These are phyloP conservation scores for Spongilla lacustris DNA, from an alignment of 37 sponge, comb jelly and placozoan species.

Conservation along the genomic window DNA sequence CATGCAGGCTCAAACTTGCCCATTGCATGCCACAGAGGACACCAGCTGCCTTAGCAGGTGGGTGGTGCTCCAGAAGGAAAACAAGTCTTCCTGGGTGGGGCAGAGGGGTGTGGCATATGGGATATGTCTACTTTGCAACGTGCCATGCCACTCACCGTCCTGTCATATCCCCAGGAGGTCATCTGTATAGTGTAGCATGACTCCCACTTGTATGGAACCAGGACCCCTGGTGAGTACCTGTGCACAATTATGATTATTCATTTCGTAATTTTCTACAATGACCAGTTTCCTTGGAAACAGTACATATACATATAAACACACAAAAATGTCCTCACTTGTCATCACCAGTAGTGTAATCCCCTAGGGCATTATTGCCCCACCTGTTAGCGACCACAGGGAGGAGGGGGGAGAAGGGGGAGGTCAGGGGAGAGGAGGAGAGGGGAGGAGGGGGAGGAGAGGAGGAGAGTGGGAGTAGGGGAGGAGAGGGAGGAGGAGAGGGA, in stretches of 20 bases:
- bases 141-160: conserved; percentile 29
- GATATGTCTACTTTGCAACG: too few relatives aligned
- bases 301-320: neutral
- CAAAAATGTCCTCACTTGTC: conserved; percentile 46
- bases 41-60: conserved; percentile 62
- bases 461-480: too few relatives aligned
- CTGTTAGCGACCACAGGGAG: neutral
- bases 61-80: conserved; percentile 30
- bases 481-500: too few relatives aligned
- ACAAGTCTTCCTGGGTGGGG: conserved; percentile 10
- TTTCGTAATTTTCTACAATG: neutral
- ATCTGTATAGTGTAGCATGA: conserved; percentile 75
- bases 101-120: too few relatives aligned
- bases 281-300: neutral
- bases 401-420: too few relatives aligned
- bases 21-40: conserved; percentile 65
- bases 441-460: too few relatives aligned
- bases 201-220: conserved; percentile 76
- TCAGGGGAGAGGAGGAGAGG: too few relatives aligned
- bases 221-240: conserved; percentile 59
- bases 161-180: conserved; percentile 80
- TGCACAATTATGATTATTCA: neutral
- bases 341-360: conserved; percentile 72
- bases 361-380: conserved; percentile 57
- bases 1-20: conserved; percentile 22